phyloP scores from a whole-genome alignment of 2,113 vertebrate species.

The Ptilonorhynchus violaceus region DNA sequence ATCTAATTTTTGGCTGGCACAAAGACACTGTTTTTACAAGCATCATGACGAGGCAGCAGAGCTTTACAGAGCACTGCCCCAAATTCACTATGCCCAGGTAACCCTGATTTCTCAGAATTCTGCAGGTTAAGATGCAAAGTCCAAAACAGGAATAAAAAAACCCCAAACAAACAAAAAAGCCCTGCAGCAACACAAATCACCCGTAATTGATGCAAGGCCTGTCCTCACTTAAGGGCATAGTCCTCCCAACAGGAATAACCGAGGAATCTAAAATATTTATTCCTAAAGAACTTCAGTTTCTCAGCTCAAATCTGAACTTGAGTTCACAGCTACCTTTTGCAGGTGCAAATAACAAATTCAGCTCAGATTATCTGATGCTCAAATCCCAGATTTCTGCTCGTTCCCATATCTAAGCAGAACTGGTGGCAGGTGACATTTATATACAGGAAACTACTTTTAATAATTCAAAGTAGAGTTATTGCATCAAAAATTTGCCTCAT shows the following conservation, averaged over 20 bases:
- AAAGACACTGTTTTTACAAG: neutral
- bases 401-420: accelerated
- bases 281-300: neutral
- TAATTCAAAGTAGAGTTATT: neutral
- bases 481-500: no score
- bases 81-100: neutral
- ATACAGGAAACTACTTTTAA: neutral
- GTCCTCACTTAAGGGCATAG: neutral
- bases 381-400: neutral
- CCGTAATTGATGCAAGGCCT: neutral
- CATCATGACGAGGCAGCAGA: accelerated
- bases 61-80: neutral
- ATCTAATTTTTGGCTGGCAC: neutral
- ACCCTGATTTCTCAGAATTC: neutral
- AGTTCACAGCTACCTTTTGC: neutral
- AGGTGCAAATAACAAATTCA: neutral
- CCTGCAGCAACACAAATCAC: neutral
- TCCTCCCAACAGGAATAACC: neutral
- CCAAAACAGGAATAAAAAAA: neutral
- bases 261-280: neutral
- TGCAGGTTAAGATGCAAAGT: neutral
- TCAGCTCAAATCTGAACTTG: neutral
- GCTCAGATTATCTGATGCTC: neutral
- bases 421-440: neutral
- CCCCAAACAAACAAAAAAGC: neutral